A percentile compares a stretch with the other conserved stretches of the same genome.
Conservation (phyloP, 2,113 vertebrate species). For the Orthonyx spaldingii region DNA sequence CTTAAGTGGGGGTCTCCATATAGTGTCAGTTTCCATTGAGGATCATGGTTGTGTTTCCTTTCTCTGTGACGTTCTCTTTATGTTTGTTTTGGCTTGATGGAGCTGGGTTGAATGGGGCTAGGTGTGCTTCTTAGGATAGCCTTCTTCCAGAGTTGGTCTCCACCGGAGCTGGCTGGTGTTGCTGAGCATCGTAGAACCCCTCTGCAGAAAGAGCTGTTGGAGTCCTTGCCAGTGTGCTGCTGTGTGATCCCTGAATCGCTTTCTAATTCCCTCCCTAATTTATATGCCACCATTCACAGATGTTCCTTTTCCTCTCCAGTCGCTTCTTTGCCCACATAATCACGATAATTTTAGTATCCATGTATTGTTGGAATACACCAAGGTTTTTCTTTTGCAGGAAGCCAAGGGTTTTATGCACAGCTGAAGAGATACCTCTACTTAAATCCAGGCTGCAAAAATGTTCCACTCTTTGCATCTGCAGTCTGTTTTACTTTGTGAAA, state of each 20-base stretch:
- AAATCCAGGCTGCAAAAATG: neutral
- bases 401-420: neutral
- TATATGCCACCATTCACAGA: neutral
- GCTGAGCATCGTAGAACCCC: neutral
- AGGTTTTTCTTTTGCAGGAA: neutral
- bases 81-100: neutral
- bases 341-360: neutral
- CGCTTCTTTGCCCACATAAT: neutral
- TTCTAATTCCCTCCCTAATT: neutral
- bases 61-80: neutral
- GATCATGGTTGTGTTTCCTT: neutral
- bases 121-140: neutral
- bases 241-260: neutral
- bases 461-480: neutral
- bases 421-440: neutral
- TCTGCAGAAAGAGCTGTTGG: neutral
- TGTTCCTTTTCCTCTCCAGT: neutral
- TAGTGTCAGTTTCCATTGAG: neutral
- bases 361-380: neutral
- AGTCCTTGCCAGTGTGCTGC: neutral
- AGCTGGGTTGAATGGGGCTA: neutral
- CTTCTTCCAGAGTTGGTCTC: neutral
- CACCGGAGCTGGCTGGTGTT: neutral
- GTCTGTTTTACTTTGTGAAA: neutral
- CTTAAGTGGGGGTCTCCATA: rapidly evolving